Conservation (phyloP, 2,113 vertebrate species). For the Buteo buteo region DNA sequence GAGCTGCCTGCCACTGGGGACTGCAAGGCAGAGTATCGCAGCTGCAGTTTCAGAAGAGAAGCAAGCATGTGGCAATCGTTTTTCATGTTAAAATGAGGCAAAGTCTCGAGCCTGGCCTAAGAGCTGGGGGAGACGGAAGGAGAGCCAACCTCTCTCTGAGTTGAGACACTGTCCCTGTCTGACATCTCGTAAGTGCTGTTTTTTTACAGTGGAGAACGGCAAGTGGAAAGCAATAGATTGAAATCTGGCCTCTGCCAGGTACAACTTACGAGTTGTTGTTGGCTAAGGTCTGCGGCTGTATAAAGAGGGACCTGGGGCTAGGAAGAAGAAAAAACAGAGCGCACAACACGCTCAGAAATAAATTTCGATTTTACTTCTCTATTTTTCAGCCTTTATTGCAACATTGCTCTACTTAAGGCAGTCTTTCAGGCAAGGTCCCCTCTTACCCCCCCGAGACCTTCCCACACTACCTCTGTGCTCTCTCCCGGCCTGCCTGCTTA, state of each 20-base stretch:
- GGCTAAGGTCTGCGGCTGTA: background rate
- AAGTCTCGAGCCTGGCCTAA: background rate
- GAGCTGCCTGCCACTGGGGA: background rate
- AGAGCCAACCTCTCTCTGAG: background rate
- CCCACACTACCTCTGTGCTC: background rate
- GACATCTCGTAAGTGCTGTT: background rate
- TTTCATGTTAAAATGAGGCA: background rate
- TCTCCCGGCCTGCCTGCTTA: background rate
- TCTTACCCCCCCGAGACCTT: background rate
- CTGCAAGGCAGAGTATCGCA: background rate
- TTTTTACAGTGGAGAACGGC: background rate
- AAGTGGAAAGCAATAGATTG: background rate
- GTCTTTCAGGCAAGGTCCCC: background rate
- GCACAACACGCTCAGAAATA: background rate
- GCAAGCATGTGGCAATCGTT: background rate
- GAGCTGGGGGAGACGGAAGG: background rate
- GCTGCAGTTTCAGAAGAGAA: background rate
- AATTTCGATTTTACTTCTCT: slow-evolving; percentile 9
- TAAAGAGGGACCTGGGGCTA: background rate
- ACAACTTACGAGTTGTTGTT: background rate
- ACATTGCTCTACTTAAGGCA: background rate
- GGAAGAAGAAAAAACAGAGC: background rate
- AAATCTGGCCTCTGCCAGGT: background rate
- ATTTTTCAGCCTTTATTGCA: slow-evolving; percentile 3
- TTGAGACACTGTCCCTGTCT: background rate